A percentile compares a stretch with the other conserved stretches of the same genome.
These are phyloP conservation scores for Ophthalmolycus amberensis DNA, from an alignment of 2,113 vertebrate genomes.

Conservation along the genomic window DNA sequence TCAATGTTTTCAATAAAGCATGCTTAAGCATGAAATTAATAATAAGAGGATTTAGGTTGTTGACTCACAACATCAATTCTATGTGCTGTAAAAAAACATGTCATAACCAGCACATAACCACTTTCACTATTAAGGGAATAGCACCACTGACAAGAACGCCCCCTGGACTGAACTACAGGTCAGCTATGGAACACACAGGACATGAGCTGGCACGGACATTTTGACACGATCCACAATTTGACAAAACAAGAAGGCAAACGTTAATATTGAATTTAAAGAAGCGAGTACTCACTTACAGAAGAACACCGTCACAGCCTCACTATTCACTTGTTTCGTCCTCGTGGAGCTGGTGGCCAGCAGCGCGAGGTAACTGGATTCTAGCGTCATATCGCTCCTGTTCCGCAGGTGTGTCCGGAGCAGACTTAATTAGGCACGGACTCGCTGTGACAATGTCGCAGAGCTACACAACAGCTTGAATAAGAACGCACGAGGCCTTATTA, in stretches of 20 bases:
- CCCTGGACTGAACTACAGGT: not conserved
- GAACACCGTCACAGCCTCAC: not conserved
- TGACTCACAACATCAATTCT: not conserved
- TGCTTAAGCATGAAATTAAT: too few species aligned
- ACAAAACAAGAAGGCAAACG: not conserved
- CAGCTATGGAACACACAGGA: too few species aligned
- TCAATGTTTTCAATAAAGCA: too few species aligned
- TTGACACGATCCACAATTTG: not conserved
- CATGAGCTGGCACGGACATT: not conserved
- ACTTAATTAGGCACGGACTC: too few species aligned
- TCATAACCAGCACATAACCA: not conserved
- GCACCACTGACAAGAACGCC: not conserved
- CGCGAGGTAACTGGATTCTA: too few species aligned
- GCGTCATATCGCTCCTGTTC: not conserved
- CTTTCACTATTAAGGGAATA: not conserved
- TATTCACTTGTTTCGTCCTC: not conserved
- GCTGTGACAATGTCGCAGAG: too few species aligned
- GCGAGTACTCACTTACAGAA: not conserved
- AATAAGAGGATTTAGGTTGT: not conserved
- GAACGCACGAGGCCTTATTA: too few species aligned
- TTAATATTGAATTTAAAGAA: not conserved
- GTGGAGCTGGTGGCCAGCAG: not conserved
- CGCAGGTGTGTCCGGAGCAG: not conserved
- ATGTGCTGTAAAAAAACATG: not conserved
- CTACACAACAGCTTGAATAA: too few species aligned